Base-by-base conservation (phyloP, 2,113 vertebrate species). In the Scopus umbretta region DNA sequence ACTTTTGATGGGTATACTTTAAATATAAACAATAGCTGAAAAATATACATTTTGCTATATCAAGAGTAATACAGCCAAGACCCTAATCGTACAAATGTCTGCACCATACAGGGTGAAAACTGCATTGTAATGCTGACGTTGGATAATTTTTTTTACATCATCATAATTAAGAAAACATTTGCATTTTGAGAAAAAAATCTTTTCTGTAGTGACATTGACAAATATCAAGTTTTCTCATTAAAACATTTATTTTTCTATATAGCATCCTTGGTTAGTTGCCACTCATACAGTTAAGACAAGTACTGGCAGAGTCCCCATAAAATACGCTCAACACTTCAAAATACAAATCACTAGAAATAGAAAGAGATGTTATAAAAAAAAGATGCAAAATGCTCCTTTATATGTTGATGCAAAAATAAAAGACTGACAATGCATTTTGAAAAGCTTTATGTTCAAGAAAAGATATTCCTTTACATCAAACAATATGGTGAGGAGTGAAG, bases 101-200 rank as follows among this genome's bases (percentile, higher is more conserved):
- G 59, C 25, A 40, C 32, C 16, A 45, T 27, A 34, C 1, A 36
- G 16, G 19, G 20, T 58, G 38, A 58, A 65, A 74, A 70, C 16
- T 17, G 32, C n/a, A 17, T 8, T 3, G 1, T 43, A 73, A 63
- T 52, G 20, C 16, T 75, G 10, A 56, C 63, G 19, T n/a, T 50
- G n/a, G 9, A n/a, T 11, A 5, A 3, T 10, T 30, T 72, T 23
- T 61, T 80, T 61, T 7, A 7, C 52, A 45, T 50, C 6, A 52
- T 25, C 16, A 49, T 47, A 70, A 74, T 63, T 47, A 58, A 49
- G 40, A 56, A 61, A 66, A 52, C 5, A 56, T 27, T 47, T 34
- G 9, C 7, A 22, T 66, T 72, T 71, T 23, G 0, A n/a, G n/a
- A 0, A 59, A 59, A 50, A 45, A 70, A 43, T 1, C 0, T 66